phyloP scores from a whole-genome alignment of 2,113 vertebrate genomes.

The Lamprologus lemairii region DNA sequence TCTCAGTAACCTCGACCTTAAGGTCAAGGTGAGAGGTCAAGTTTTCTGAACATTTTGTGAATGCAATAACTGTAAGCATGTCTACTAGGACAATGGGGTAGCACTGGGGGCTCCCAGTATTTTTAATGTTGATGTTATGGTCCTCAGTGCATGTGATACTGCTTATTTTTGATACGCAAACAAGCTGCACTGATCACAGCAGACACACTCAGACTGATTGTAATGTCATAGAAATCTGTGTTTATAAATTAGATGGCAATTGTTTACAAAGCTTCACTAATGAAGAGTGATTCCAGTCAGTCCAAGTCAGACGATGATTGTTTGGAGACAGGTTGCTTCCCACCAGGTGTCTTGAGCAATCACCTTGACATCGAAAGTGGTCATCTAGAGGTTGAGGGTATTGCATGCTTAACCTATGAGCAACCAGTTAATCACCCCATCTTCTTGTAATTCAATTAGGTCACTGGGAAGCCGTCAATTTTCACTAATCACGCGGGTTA shows the following conservation, averaged over 20 bases:
- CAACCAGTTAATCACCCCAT: background rate
- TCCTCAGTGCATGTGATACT: background rate
- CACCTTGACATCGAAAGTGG: background rate
- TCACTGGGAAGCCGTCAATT: accelerated
- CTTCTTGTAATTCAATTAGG: background rate
- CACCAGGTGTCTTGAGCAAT: background rate
- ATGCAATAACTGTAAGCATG: background rate
- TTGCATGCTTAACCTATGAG: background rate
- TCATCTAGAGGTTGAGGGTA: background rate
- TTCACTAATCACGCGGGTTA: background rate
- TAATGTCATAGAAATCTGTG: background rate
- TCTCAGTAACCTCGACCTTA: background rate
- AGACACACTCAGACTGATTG: background rate
- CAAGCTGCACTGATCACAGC: background rate
- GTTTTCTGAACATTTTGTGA: background rate
- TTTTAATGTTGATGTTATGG: background rate
- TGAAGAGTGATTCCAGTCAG: background rate
- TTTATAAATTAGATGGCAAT: background rate
- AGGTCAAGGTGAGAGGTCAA: background rate
- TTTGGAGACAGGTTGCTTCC: background rate
- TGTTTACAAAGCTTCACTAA: background rate
- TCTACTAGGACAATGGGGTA: background rate
- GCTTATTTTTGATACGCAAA: background rate
- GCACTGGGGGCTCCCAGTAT: background rate
- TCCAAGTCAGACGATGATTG: background rate